A percentile compares a stretch with the other conserved stretches of the same genome.
Evolutionary conservation across 1,140 invertebrate species (phyloP).

Genomic region (Brachionus angularis): DNA sequence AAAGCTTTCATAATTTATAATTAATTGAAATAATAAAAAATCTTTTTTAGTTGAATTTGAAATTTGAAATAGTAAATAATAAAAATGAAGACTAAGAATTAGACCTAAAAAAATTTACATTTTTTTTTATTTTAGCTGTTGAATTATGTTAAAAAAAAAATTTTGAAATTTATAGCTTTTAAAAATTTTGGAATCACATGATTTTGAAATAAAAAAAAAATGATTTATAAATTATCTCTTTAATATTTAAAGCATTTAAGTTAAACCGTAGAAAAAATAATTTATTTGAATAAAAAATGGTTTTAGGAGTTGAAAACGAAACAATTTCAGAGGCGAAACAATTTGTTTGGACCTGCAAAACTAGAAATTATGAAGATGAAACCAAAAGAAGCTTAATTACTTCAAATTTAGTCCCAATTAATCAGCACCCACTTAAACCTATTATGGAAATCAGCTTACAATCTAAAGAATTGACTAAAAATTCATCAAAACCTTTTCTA

Average conservation of each 20-base stretch:
- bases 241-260: too few species aligned
- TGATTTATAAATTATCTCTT: too few species aligned
- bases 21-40: not conserved
- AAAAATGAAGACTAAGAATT: too few species aligned
- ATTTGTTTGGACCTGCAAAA: not conserved
- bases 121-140: too few species aligned
- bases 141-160: too few species aligned
- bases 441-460: not conserved
- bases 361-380: not conserved
- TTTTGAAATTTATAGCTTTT: too few species aligned
- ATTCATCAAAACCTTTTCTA: not conserved
- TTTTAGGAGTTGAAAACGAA: not conserved
- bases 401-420: not conserved
- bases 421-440: not conserved
- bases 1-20: too few species aligned
- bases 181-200: too few species aligned
- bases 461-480: not conserved
- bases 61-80: too few species aligned
- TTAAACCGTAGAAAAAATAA: not conserved
- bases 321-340: not conserved
- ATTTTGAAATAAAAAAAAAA: too few species aligned
- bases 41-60: too few species aligned
- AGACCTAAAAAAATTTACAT: too few species aligned
- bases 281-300: slow-evolving; percentile 32
- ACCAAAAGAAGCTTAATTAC: not conserved